Percentiles rank a stretch among this genome's conserved stretches.
phyloP scores from a whole-genome alignment of 2,113 vertebrate genomes.

The Poeciliopsis occidentalis region DNA sequence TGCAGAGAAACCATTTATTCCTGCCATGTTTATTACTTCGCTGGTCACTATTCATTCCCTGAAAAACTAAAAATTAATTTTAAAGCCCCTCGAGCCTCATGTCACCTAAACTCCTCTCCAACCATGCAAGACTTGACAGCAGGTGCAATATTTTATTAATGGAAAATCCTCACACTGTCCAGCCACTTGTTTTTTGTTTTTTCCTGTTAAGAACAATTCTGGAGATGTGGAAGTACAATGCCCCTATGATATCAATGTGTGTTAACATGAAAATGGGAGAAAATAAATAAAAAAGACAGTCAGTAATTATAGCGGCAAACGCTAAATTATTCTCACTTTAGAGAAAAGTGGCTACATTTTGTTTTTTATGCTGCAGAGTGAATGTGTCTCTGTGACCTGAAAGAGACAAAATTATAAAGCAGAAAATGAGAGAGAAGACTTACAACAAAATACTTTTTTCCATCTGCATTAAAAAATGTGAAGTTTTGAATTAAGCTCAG shows the following conservation, averaged over 20 bases:
- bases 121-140: slow-evolving; percentile 7
- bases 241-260: slow-evolving; percentile 10
- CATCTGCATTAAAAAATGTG: neutral
- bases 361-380: neutral
- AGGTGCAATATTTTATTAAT: slow-evolving; percentile 42
- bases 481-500: neutral
- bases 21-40: slow-evolving; percentile 4
- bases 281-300: slow-evolving; percentile 11
- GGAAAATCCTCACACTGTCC: slow-evolving; percentile 21
- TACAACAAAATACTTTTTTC: slow-evolving; percentile 13
- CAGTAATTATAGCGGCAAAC: slow-evolving; percentile 14
- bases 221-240: slow-evolving; percentile 19
- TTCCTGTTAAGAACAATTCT: slow-evolving; percentile 38
- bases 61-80: slow-evolving; percentile 29
- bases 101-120: slow-evolving; percentile 3
- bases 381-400: neutral
- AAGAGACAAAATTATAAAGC: slow-evolving; percentile 11
- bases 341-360: neutral
- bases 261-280: slow-evolving; percentile 13
- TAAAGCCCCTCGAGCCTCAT: neutral
- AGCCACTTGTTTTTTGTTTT: slow-evolving; percentile 34
- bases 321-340: slow-evolving; percentile 35
- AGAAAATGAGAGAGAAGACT: slow-evolving; percentile 42
- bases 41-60: neutral
- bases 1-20: neutral